Evolutionary conservation across 2,888 invertebrate genomes (phyloP).

Genomic region (Frankliniella intonsa): DNA sequence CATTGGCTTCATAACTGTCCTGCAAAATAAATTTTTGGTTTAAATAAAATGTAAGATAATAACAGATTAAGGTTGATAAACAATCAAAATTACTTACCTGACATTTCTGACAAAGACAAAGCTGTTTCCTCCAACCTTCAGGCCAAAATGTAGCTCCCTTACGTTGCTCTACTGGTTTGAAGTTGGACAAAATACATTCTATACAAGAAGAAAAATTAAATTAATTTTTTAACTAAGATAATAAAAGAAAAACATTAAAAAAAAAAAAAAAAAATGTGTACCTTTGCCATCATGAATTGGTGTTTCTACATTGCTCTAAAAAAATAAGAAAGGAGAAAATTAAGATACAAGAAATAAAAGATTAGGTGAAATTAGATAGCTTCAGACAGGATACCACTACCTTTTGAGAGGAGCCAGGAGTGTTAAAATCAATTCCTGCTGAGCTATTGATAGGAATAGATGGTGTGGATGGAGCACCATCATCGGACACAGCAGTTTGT

Average conservation of each 20-base stretch:
- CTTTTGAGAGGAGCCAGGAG: not conserved
- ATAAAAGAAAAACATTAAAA: not conserved
- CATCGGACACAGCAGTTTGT: not conserved
- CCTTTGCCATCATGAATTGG: not conserved
- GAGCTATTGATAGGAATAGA: not conserved
- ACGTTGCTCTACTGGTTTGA: slow-evolving; percentile 30
- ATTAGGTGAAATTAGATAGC: not conserved
- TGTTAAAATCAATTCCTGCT: not conserved
- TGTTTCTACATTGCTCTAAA: not conserved
- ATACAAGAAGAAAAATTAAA: slow-evolving; percentile 30
- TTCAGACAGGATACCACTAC: not conserved
- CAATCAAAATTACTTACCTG: slow-evolving; percentile 41
- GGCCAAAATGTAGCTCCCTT: slow-evolving; percentile 71
- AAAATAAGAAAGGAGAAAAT: not conserved
- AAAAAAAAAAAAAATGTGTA: not conserved
- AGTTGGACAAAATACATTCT: slow-evolving; percentile 34
- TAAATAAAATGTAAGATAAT: not conserved
- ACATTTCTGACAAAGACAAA: slow-evolving; percentile 68
- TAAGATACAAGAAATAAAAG: not conserved
- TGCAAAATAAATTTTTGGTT: slow-evolving; percentile 40
- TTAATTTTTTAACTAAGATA: too few relatives aligned
- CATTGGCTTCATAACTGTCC: slow-evolving; percentile 64
- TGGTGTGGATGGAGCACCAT: not conserved
- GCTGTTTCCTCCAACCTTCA: slow-evolving; percentile 66
- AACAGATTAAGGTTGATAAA: slow-evolving; percentile 26